Evolutionary conservation across 2,113 vertebrate genomes (phyloP), one percentile per base, ranked within the genome.

Genomic region (Gila orcuttii): DNA sequence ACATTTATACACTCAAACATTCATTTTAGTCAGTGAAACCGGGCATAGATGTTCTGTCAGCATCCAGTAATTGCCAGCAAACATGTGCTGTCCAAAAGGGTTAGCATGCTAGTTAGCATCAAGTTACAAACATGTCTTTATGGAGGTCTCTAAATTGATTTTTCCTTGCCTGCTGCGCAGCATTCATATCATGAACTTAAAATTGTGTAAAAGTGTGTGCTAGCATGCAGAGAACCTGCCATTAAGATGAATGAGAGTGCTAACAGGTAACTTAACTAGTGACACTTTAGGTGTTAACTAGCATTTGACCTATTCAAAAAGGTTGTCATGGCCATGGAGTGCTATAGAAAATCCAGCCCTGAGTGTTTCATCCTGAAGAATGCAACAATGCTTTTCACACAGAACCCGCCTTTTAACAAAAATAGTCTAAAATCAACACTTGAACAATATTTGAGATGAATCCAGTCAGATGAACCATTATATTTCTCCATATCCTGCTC

Each of bases 21-120:
- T 13, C 1, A 52, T 52, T 52, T 52, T 52, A 52, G 50, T 52
- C 13, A 17, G 8, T 52, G 13, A 52, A 52, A 17, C 50, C 15
- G 1, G 13, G 50, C 2, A 66, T 8, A 33, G 64, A 21, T 69
- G 74, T 76, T 50, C 25, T 77, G 74, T 55, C 23, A 47, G 36
- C 33, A 39, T 39, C 19, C 9, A 71, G 68, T 42, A 23, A n/a
- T n/a, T 71, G 4, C 10, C 68, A 31, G 17, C 36, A 47, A 74
- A 47, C 42, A 25, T 62, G n/a, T 28, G n/a, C 50, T 55, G 47
- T 55, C 75, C 28, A 31, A 42, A 42, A n/a, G 25, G 9, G 75
- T 28, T 55, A 55, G 75, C 75, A 77, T 21, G 8, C 25, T 55
- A 77, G 74, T 77, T 55, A 50, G 74, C 74, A n/a, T 47, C 21